These are phyloP conservation scores for Potamilus streckersoni DNA, from an alignment of 1,140 invertebrate genomes.

Conservation along the genomic window DNA sequence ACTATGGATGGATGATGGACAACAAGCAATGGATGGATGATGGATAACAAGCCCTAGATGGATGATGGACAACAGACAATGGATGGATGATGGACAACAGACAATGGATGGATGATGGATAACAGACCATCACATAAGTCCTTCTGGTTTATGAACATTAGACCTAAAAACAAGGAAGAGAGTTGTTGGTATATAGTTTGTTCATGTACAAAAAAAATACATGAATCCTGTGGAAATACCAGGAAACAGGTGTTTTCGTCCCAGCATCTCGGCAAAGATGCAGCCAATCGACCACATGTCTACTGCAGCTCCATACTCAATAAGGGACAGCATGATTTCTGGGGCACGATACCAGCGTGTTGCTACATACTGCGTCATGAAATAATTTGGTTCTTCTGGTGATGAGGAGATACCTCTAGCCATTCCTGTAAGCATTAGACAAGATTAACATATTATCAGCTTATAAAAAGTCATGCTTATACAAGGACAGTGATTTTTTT, in stretches of 20 bases:
- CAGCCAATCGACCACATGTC: constrained; percentile 69
- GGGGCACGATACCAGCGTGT: constrained; percentile 68
- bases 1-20: too few relatives aligned
- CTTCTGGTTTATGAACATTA: too few relatives aligned
- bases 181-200: too few relatives aligned
- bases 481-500: too few relatives aligned
- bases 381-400: constrained; percentile 52
- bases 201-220: constrained; percentile 7
- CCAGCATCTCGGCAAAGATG: constrained; percentile 69
- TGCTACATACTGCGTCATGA: constrained; percentile 67
- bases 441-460: too few relatives aligned
- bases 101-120: too few relatives aligned
- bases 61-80: too few relatives aligned
- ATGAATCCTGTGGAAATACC: constrained; percentile 37
- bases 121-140: too few relatives aligned
- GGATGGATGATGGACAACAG: too few relatives aligned
- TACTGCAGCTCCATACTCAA: constrained; percentile 60
- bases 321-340: constrained; percentile 62
- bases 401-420: constrained; percentile 57
- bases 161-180: background rate
- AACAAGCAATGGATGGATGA: too few relatives aligned
- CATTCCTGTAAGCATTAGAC: constrained; percentile 55
- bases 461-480: too few relatives aligned
- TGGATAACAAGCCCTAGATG: too few relatives aligned
- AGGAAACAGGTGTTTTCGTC: constrained; percentile 65